These are phyloP conservation scores for Drosophila dives DNA, from an alignment of 2,888 invertebrate species.

Conservation along the genomic window DNA sequence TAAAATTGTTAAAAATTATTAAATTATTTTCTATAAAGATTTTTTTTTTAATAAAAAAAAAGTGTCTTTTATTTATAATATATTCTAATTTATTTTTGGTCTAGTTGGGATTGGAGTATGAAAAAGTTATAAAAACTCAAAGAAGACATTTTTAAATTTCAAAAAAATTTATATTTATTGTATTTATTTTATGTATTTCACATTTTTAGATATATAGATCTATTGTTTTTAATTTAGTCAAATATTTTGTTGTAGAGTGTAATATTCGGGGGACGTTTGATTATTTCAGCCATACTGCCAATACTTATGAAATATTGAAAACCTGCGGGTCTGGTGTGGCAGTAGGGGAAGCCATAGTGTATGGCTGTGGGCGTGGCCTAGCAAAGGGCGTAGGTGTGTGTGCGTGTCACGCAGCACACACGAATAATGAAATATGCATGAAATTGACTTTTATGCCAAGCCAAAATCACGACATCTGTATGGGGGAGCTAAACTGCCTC, in stretches of 20 bases:
- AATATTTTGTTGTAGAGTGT: constrained; percentile 49
- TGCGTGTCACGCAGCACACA: constrained; percentile 53
- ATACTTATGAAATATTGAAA: constrained; percentile 77
- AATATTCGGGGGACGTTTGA: constrained; percentile 62
- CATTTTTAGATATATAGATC: too few species aligned
- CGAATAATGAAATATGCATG: constrained; percentile 77
- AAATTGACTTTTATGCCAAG: constrained; percentile 76
- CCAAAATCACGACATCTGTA: constrained; percentile 76
- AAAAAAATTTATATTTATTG: too few species aligned
- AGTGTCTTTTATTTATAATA: not conserved
- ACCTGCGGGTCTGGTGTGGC: constrained; percentile 56
- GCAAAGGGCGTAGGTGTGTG: constrained; percentile 36
- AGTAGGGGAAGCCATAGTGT: constrained; percentile 13
- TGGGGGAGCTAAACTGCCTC: constrained; percentile 40
- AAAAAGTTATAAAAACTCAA: not conserved
- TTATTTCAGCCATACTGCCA: constrained; percentile 66
- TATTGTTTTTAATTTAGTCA: not conserved
- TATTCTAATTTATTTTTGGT: not conserved
- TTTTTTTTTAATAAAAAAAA: not conserved
- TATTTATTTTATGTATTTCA: not conserved
- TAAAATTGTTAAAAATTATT: too few species aligned
- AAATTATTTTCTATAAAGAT: not conserved
- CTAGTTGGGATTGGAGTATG: not conserved
- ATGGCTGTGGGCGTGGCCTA: constrained; percentile 38
- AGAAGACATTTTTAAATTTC: too few species aligned